phyloP scores from a whole-genome alignment of 2,888 invertebrate genomes.

The Apamea monoglypha region DNA sequence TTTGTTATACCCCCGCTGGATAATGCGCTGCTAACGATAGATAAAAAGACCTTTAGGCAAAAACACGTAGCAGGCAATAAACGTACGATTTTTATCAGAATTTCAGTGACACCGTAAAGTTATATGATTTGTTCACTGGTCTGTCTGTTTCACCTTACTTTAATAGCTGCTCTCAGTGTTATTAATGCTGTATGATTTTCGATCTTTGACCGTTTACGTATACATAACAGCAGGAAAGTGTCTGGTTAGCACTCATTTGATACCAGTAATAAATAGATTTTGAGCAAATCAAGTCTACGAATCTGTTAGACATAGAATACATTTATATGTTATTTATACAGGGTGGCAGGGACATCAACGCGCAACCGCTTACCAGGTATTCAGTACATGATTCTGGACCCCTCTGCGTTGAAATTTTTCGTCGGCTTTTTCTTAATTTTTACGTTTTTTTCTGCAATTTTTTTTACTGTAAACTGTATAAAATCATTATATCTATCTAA shows the following conservation, averaged over 20 bases:
- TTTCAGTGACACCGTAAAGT: not conserved
- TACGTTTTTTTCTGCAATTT: too few relatives aligned
- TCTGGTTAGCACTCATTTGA: conserved; percentile 2
- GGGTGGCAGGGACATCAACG: too few relatives aligned
- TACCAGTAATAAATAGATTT: not conserved
- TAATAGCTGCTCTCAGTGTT: conserved; percentile 5
- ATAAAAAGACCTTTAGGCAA: conserved; percentile 14
- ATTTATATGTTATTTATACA: not conserved
- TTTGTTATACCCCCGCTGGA: conserved; percentile 28
- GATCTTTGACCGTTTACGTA: conserved; percentile 4
- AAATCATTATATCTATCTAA: too few relatives aligned
- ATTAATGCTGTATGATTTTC: conserved; percentile 10
- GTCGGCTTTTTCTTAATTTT: too few relatives aligned
- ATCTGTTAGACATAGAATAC: too few relatives aligned
- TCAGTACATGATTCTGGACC: too few relatives aligned
- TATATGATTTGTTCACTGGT: not conserved
- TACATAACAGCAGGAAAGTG: not conserved
- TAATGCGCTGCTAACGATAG: conserved; percentile 24
- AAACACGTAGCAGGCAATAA: not conserved
- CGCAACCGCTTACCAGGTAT: too few relatives aligned
- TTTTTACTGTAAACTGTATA: too few relatives aligned
- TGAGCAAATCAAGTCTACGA: not conserved
- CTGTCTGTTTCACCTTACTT: not conserved
- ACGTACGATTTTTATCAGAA: not conserved
- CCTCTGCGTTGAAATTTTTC: too few relatives aligned